These are phyloP conservation scores for Australoheros facetus DNA, from an alignment of 2,797 vertebrate genomes.

Conservation along the genomic window DNA sequence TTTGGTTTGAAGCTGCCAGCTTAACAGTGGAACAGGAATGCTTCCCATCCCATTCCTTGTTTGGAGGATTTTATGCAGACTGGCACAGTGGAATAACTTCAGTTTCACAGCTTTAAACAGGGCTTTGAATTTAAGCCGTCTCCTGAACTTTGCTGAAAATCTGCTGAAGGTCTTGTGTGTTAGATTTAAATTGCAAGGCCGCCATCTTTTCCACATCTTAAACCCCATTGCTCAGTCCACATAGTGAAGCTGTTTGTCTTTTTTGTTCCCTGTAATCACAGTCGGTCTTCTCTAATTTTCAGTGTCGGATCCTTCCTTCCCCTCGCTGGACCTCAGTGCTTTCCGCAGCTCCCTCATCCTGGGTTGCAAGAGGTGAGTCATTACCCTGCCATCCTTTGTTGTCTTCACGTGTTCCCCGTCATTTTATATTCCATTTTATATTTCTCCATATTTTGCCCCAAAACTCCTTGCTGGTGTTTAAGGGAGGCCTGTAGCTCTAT, in stretches of 20 bases:
- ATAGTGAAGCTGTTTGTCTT: neutral
- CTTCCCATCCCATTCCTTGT: neutral
- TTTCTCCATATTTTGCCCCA: conserved; percentile 56
- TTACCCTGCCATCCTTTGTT: neutral
- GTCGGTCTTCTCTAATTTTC: conserved; percentile 29
- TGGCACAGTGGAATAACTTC: neutral
- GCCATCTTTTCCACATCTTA: neutral
- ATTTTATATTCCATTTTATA: conserved; percentile 44
- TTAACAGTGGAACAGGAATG: neutral
- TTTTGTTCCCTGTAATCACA: neutral
- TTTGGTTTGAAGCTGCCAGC: neutral
- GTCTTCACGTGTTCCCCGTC: conserved; percentile 23
- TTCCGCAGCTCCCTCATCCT: conserved; percentile 79
- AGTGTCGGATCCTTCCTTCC: conserved; percentile 85
- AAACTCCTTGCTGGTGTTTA: conserved; percentile 38
- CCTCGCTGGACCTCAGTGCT: conserved; percentile 59
- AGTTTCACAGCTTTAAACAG: neutral
- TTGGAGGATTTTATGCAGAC: neutral
- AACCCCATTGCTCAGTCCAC: neutral
- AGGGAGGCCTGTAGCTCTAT: conserved; percentile 56
- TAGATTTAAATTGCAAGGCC: neutral
- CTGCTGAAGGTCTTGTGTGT: neutral
- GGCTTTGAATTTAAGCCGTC: neutral
- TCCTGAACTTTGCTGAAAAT: neutral
- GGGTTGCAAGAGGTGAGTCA: conserved; percentile 89